These are phyloP conservation scores for Trilocha varians DNA, from an alignment of 2,888 invertebrate species.

Conservation along the genomic window DNA sequence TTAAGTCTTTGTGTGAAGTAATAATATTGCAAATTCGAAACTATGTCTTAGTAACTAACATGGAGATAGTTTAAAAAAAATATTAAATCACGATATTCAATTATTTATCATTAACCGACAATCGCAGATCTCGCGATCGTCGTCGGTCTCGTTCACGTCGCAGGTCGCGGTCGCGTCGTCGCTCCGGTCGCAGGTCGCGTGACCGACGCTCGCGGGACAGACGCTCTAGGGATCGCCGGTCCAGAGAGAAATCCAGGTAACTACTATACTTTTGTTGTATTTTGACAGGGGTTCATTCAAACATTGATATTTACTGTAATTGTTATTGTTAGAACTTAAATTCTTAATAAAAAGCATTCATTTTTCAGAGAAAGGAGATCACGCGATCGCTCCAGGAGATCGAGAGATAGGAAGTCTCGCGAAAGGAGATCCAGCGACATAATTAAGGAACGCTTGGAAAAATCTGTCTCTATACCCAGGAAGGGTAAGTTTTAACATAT, in stretches of 20 bases:
- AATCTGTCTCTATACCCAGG: slow-evolving; percentile 62
- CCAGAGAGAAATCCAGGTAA: slow-evolving; percentile 54
- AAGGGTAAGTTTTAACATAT: slow-evolving; percentile 38
- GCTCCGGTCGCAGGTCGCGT: slow-evolving; percentile 51
- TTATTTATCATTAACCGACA: not conserved
- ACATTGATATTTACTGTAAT: too few relatives aligned
- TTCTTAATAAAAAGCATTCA: too few relatives aligned
- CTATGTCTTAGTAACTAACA: too few relatives aligned
- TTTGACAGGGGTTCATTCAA: too few relatives aligned
- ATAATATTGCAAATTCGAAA: too few relatives aligned
- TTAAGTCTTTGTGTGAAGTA: too few relatives aligned
- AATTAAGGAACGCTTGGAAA: slow-evolving; percentile 62
- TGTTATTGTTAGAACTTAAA: too few relatives aligned
- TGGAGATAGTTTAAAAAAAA: not conserved
- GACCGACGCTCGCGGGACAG: slow-evolving; percentile 50
- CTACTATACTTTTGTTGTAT: too few relatives aligned
- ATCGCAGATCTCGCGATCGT: slow-evolving; percentile 47
- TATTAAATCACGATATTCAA: not conserved
- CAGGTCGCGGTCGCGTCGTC: slow-evolving; percentile 53
- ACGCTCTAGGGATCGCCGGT: slow-evolving; percentile 50
- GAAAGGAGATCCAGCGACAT: slow-evolving; percentile 60
- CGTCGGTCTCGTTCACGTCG: slow-evolving; percentile 56
- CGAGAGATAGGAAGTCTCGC: slow-evolving; percentile 65
- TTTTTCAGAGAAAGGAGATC: slow-evolving; percentile 53
- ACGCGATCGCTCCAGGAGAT: slow-evolving; percentile 50